Base-by-base conservation (phyloP, 2,888 invertebrate species). In the Arctia plantaginis region DNA sequence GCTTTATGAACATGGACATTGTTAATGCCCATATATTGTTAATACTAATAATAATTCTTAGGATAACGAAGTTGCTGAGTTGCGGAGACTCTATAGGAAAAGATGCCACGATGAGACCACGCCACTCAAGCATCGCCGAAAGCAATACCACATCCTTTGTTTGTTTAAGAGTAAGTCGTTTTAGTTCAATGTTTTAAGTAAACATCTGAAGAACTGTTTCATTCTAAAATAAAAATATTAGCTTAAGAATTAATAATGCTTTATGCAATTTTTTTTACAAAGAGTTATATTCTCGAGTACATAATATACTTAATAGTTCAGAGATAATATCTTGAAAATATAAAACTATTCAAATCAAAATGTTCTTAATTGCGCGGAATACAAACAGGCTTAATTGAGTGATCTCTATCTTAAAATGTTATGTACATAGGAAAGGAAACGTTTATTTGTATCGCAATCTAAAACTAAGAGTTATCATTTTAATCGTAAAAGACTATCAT, bases 141-240 rank as follows among this genome's bases (percentile, higher is more conserved):
- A 93, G 91, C 93, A 92, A 93, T 92, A 87, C 89, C 82, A 71
- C 47, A 44, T 71, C 65, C 64, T 71, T 47, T 71, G 62, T 94
- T 94, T 93, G 92, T 91, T 86, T 90, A 88, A 89, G 93, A 88
- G 93, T 94, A 93, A 93, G 92, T 88, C 91, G 92, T 91, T 93
- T 92, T 88, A 44, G 70, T 47, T 90, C 87, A 91, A 90, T 92
- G 93, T 90, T 91, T 91, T 89, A 90, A 88, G 89, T 85, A 91
- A 91, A 90, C 89, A 90, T 91, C 92, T 88, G 88, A 90, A 84
- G 90, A 88, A 90, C 91, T 87, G 86, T 90, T 88, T 78, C 90
- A 82, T 89, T 88, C 80, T 88, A 83, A 41, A 70, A 66, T 69
- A 78, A 62, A 18, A 66, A 35, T 51, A 51, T 51, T 20, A 1